Evolutionary conservation across 2,888 invertebrate species (phyloP), one percentile per base, ranked within the genome.

Genomic region (Frankliniella intonsa): DNA sequence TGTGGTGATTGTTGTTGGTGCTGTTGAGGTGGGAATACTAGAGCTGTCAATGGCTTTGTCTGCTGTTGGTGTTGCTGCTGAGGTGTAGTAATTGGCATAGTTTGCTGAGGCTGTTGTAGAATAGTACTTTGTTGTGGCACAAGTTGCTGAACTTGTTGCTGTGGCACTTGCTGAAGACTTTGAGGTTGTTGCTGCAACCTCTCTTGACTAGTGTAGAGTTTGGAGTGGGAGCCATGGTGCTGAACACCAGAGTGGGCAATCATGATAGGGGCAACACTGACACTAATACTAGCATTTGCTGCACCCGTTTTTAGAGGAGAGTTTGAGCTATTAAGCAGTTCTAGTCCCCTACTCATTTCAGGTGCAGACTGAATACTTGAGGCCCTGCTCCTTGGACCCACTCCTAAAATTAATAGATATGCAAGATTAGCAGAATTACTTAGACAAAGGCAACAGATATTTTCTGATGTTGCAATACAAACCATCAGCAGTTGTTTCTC

Each of bases 301-400:
- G 69, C 22, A 25, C 69, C 69, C 8, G 25, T 76, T 22, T 25
- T 22, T 22, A 62, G 62, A 12, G 17, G 62, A n/a, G 69, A 22
- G 25, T 22, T 22, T 25, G 69, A 76, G 8, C 25, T 76, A 22
- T 22, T 76, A 1, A 76, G 22, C 12, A 25, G 22, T 25, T 76
- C 69, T 25, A 76, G 12, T 25, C 69, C 69, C 25, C 69, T 81
- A 19, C 87, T 87, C 82, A 88, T 88, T 85, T 93, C 93, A 12
- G 93, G 93, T 0, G 93, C 93, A 0, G 93, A 93, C 81, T 94
- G 93, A 50, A 93, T 90, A 84, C 94, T 94, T 62, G 92, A 92
- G 5, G 94, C 92, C 62, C 92, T 87, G 80, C 88, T 88, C 80
- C 89, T 86, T 50, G 84, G 83, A 83, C 85, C 86, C 65, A 82